Evolutionary conservation across 2,113 vertebrate genomes (phyloP), one percentile per base, ranked within the genome.

Genomic region (Glaucidium brasilianum): DNA sequence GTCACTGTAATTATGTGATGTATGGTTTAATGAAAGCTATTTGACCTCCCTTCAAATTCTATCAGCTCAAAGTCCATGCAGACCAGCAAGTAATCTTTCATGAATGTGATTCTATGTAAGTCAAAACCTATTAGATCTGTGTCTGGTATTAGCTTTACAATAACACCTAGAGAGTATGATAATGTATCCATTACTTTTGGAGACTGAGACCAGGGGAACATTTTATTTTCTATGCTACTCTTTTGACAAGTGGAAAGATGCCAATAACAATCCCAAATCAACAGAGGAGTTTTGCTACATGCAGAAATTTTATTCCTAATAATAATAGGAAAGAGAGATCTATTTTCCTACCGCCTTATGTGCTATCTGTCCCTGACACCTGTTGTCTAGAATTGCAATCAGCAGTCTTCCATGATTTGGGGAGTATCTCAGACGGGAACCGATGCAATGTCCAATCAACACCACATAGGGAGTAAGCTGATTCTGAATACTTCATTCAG

Each of bases 1-100:
- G 0, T 52, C 32, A 90, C 71, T 55, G 74, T 95, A 97, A 96
- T 96, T 95, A 93, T 17, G 23, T 95, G 94, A 96, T 92, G 53
- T 59, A 62, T 75, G 56, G 60, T 92, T 96, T 91, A 96, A 67
- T 52, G 76, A 94, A 94, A 95, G 74, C 67, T 91, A 59, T 97
- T 97, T 97, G 92, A 92, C 80, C 90, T 81, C 76, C 69, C 77
- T 86, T 94, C 87, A 93, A 92, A 92, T 95, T 95, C 78, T 78
- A 59, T 95, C 92, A 92, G 71, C 85, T 92, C 63, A 43, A 90
- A 94, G 74, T 90, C 83, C 52, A 49, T 69, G 72, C 85, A 95
- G 83, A 95, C 49, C 67, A 83, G 58, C 30, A 87, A 94, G 63
- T 45, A 69, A 96, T 88, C 69, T 83, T 93, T 66, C 27, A 56